Conservation (phyloP, 1,140 invertebrate genomes). For the Calephelis virginiensis region DNA sequence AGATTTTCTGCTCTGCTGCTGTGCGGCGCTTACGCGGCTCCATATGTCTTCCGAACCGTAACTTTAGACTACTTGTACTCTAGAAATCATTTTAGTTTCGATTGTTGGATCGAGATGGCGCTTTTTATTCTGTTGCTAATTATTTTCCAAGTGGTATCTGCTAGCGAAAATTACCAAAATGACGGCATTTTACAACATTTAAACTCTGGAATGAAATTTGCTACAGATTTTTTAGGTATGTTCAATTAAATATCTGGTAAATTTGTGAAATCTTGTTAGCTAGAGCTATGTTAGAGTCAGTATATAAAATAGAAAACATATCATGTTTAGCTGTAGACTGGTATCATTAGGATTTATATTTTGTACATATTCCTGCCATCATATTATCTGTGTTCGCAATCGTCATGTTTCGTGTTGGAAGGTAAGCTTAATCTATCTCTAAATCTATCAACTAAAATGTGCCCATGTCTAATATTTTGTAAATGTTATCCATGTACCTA, state of each 20-base stretch:
- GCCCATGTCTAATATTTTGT: too few species aligned
- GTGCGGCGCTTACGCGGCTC: conserved; percentile 46
- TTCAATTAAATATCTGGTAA: neutral
- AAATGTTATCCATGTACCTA: too few species aligned
- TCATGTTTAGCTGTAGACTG: too few species aligned
- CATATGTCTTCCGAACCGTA: conserved; percentile 52
- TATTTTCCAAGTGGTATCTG: conserved; percentile 37
- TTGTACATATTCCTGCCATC: too few species aligned
- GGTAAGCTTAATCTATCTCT: too few species aligned
- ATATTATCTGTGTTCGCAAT: too few species aligned
- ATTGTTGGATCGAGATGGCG: conserved; percentile 54
- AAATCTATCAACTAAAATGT: too few species aligned
- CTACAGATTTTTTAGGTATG: conserved; percentile 80
- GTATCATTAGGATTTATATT: too few species aligned
- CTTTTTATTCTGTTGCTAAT: conserved; percentile 38
- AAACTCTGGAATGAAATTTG: conserved; percentile 81
- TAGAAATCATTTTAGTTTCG: conserved; percentile 43
- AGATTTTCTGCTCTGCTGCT: conserved; percentile 51
- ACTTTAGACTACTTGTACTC: conserved; percentile 25
- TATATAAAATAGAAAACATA: too few species aligned
- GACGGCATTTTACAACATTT: conserved; percentile 80
- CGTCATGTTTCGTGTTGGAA: too few species aligned
- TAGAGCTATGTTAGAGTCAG: too few species aligned
- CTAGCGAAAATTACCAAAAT: conserved; percentile 43
- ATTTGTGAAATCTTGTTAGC: too few species aligned